Conservation (phyloP, 2,888 invertebrate species). For the Synergus umbraculus region DNA sequence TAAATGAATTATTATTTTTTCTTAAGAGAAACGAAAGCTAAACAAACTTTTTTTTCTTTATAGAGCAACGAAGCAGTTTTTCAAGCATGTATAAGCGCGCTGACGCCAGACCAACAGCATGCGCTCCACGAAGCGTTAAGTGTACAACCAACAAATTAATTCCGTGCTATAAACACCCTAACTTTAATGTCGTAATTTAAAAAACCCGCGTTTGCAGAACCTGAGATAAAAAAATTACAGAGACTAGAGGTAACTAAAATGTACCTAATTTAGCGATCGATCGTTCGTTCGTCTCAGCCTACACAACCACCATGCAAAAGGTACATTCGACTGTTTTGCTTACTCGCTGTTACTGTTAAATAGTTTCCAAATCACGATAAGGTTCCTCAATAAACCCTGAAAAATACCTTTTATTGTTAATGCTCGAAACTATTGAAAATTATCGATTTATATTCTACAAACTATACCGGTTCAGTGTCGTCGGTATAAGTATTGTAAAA, state of each 20-base stretch:
- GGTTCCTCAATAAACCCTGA: conserved; percentile 40
- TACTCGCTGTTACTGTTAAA: conserved; percentile 61
- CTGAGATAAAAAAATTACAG: conserved; percentile 55
- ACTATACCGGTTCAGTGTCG: conserved; percentile 11
- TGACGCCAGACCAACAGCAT: conserved; percentile 89
- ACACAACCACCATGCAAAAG: conserved; percentile 58
- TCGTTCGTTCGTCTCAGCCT: conserved; percentile 57
- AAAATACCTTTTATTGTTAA: conserved; percentile 48
- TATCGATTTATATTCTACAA: conserved; percentile 16
- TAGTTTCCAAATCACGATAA: conserved; percentile 54
- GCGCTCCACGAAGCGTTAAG: conserved; percentile 88
- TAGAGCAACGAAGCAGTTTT: conserved; percentile 89
- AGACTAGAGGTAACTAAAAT: conserved; percentile 59
- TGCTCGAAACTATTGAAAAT: conserved; percentile 56
- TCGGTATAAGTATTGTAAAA: conserved; percentile 25
- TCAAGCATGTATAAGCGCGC: conserved; percentile 86
- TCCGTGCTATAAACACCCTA: conserved; percentile 56
- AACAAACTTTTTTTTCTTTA: conserved; percentile 61
- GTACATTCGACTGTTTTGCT: conserved; percentile 63
- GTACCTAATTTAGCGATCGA: conserved; percentile 57
- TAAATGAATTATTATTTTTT: too few relatives aligned
- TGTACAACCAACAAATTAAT: conserved; percentile 66
- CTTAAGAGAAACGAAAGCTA: background rate
- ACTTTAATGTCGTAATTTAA: conserved; percentile 58
- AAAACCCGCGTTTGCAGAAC: conserved; percentile 55